Base-by-base conservation (phyloP, 2,888 invertebrate species). In the Cylindroiulus punctatus region DNA sequence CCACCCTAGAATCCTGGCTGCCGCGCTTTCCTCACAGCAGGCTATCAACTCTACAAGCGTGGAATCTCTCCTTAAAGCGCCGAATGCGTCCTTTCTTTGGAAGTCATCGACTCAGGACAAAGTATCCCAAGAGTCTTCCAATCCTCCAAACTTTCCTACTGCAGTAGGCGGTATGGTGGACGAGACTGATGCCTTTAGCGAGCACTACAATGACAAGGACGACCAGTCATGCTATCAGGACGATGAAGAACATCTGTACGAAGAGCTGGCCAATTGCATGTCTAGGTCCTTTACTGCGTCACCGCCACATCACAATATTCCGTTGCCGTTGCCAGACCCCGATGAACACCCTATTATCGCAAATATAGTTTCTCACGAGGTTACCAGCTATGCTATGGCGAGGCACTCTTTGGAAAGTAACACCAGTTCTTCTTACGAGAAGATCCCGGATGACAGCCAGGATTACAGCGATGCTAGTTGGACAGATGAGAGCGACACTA, bases 31-130 rank as follows among this genome's bases (percentile, higher is more conserved):
- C 17, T 52, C 19, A 14, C 8, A 40, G 12, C 65, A 76, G n/a
- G n/a, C 40, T 36, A 36, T 7, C 14, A 36, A n/a, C 65, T 65
- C 65, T 14, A 4, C 76, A 10, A 36, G 7, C n/a, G 84, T 52
- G 30, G 52, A 47, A 42, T n/a, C 32, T 30, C 30, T 32, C 19
- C n/a, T 30, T 36, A 57, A 52, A 52, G 81, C 81, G 7, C 85
- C 85, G 10, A 85, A 85, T 81, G 42, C 85, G 10, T 85, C 85
- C n/a, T 85, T 85, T 26, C 85, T 85, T 7, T 85, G 85, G 85
- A 65, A 81, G 40, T n/a, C 36, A 14, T 76, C 76, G 12, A 85
- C 85, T n/a, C 85, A 85, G 85, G 40, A 40, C 22, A 36, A 85
- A 14, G 81, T 85, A 19, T 81, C 65, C 22, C 81, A 81, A 81